These are phyloP conservation scores for Clarias platycephalus DNA, from an alignment of 2,797 vertebrate genomes.

Conservation along the genomic window DNA sequence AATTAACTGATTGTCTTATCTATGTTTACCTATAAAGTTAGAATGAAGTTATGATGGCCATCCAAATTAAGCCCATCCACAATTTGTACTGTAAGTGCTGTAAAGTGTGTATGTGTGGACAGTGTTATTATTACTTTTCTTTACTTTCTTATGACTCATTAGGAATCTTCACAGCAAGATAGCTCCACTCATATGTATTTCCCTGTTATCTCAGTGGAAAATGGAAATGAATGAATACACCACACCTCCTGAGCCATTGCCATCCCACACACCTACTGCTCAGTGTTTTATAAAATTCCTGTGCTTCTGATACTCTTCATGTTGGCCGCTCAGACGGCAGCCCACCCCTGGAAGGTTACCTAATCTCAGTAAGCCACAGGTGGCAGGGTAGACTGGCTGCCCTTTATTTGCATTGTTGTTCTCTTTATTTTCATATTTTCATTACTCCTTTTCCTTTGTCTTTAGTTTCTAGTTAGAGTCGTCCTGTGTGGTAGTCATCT, in stretches of 20 bases:
- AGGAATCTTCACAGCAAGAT: conserved; percentile 51
- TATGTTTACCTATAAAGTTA: background rate
- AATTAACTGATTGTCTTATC: background rate
- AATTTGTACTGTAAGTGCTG: background rate
- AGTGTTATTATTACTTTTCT: conserved; percentile 2
- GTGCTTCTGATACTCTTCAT: conserved; percentile 49
- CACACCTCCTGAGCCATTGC: conserved; percentile 36
- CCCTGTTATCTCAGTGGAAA: conserved; percentile 65
- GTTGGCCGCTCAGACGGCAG: conserved; percentile 51
- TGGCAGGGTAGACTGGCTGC: conserved; percentile 69
- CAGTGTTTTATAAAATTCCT: conserved; percentile 60
- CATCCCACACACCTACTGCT: conserved; percentile 59
- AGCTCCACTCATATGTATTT: conserved; percentile 54
- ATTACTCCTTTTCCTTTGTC: conserved; percentile 33
- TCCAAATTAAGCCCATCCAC: background rate
- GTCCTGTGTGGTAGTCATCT: conserved; percentile 66
- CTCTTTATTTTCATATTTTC: conserved; percentile 47
- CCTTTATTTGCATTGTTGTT: conserved; percentile 63
- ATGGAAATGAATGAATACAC: conserved; percentile 37
- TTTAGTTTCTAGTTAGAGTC: conserved; percentile 17
- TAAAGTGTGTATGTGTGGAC: background rate
- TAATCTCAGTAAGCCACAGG: conserved; percentile 72
- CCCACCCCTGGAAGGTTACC: conserved; percentile 65
- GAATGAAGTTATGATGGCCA: background rate
- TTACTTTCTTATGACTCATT: conserved; percentile 42